Evolutionary conservation across 2,888 invertebrate genomes (phyloP).

Genomic region (Andrena chrysosceles): DNA sequence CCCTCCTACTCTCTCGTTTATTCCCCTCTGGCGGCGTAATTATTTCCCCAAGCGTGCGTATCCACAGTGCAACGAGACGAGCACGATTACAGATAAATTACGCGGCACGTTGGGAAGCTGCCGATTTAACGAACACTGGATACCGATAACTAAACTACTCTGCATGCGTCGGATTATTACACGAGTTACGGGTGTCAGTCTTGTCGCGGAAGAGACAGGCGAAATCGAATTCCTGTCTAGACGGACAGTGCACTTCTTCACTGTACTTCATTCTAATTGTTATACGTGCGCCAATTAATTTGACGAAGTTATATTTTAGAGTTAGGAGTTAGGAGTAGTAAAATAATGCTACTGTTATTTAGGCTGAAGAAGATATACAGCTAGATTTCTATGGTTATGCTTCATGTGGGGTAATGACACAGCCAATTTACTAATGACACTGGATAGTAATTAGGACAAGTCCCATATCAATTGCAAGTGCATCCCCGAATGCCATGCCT

Average conservation of each 20-base stretch:
- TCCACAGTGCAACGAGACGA: conserved; percentile 11
- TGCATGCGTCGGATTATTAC: background rate
- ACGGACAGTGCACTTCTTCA: background rate
- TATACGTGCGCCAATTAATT: background rate
- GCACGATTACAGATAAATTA: conserved; percentile 29
- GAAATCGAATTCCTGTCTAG: conserved; percentile 8
- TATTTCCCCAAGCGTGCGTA: conserved; percentile 41
- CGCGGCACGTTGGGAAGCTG: background rate
- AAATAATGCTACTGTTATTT: too few relatives aligned
- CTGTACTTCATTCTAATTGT: background rate
- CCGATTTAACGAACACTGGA: conserved; percentile 15
- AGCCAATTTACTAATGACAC: too few relatives aligned
- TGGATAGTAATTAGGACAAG: too few relatives aligned
- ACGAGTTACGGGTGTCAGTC: background rate
- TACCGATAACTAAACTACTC: background rate
- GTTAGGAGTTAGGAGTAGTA: too few relatives aligned
- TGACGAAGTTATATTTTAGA: background rate
- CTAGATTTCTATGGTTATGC: too few relatives aligned
- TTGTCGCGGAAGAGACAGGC: background rate
- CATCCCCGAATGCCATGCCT: background rate
- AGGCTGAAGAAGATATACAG: too few relatives aligned
- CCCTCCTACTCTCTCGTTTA: conserved; percentile 14
- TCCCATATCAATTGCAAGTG: too few relatives aligned
- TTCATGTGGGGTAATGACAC: too few relatives aligned
- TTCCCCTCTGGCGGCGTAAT: conserved; percentile 39